These are phyloP conservation scores for Trichomycterus rosablanca DNA, from an alignment of 2,113 vertebrate genomes.

Conservation along the genomic window DNA sequence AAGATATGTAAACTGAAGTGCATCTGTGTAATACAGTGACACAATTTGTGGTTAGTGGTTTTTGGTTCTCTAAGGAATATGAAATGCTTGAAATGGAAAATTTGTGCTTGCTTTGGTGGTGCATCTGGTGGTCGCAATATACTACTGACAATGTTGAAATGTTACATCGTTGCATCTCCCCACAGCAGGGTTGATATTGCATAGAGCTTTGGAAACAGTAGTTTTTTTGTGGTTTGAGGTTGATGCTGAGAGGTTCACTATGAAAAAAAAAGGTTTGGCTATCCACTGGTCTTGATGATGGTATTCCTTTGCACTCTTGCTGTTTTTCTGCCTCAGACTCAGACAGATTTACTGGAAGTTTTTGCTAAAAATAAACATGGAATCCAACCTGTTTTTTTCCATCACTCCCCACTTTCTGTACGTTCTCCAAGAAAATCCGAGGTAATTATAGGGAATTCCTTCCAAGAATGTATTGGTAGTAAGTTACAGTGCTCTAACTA, in stretches of 20 bases:
- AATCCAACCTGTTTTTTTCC: too few relatives aligned
- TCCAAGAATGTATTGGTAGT: too few relatives aligned
- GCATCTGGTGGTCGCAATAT: background rate
- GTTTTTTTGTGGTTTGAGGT: background rate
- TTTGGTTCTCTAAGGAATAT: conserved; percentile 12
- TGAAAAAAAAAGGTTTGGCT: too few relatives aligned
- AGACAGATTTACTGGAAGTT: background rate
- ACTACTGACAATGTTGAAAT: too few relatives aligned
- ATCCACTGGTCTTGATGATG: background rate
- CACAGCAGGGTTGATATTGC: background rate
- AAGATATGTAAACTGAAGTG: background rate
- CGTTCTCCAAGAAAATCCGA: too few relatives aligned
- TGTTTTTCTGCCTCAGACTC: background rate
- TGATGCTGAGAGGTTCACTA: too few relatives aligned
- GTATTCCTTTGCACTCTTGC: background rate
- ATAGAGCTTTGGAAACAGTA: background rate
- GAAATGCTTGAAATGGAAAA: background rate
- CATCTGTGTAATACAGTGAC: background rate
- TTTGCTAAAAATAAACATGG: too few relatives aligned
- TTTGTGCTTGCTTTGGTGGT: background rate
- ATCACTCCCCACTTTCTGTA: too few relatives aligned
- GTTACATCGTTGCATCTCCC: background rate
- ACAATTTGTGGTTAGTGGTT: background rate
- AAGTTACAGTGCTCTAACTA: too few relatives aligned
- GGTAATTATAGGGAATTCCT: too few relatives aligned